Evolutionary conservation across 2,797 vertebrate species (phyloP).

Genomic region (Delichon dasypus): DNA sequence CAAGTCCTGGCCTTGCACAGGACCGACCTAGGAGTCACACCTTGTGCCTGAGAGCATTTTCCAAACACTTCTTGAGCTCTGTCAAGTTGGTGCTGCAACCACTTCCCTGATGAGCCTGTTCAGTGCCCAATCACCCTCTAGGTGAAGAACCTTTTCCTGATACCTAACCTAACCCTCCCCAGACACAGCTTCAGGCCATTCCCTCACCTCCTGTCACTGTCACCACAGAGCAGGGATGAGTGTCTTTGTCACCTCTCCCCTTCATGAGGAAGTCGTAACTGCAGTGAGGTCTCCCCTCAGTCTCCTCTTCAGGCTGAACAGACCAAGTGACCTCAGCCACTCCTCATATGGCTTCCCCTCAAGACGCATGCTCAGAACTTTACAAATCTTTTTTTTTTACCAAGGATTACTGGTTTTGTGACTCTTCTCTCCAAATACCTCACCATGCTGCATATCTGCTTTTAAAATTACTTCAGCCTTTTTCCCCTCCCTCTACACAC

Average conservation of each 20-base stretch:
- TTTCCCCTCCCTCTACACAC: not conserved
- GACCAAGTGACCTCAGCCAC: not conserved
- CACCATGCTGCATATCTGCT: not conserved
- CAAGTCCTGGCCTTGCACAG: no score
- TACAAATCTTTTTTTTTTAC: not conserved
- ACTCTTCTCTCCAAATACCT: not conserved
- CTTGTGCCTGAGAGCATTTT: rapidly evolving
- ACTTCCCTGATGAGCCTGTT: not conserved
- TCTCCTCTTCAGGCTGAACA: not conserved
- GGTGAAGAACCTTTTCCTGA: not conserved
- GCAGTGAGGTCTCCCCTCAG: not conserved
- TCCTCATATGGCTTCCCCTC: not conserved
- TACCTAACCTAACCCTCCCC: not conserved
- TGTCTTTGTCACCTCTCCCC: not conserved
- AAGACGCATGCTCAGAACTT: not conserved
- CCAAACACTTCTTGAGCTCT: rapidly evolving
- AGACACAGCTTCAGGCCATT: not conserved
- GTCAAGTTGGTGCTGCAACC: not conserved
- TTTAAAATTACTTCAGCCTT: not conserved
- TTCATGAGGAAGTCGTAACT: rapidly evolving
- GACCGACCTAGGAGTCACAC: not conserved
- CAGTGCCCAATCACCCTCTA: not conserved
- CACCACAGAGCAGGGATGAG: not conserved
- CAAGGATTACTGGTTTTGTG: not conserved
- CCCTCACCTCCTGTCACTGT: rapidly evolving